Evolutionary conservation across 2,797 vertebrate species (phyloP).

Genomic region (Fundulus diaphanus): DNA sequence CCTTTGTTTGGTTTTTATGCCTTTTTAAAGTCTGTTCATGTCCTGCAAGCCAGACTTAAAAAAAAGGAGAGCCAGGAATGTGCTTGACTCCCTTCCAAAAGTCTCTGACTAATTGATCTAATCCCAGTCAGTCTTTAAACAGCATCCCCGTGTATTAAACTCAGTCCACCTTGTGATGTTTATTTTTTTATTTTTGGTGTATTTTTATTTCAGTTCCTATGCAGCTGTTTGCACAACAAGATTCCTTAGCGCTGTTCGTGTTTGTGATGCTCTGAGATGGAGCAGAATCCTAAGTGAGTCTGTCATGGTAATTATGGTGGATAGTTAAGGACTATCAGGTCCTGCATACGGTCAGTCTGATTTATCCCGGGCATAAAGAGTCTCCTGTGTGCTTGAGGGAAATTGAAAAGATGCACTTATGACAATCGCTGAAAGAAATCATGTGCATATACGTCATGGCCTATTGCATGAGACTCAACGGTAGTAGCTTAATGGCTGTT

Average conservation of each 20-base stretch:
- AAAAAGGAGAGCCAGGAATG: constrained; percentile 43
- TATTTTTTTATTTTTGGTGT: constrained; percentile 64
- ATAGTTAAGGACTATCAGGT: constrained; percentile 75
- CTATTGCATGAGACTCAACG: constrained; percentile 54
- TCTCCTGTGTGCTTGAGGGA: constrained; percentile 68
- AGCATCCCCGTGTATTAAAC: constrained; percentile 53
- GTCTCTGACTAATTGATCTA: constrained; percentile 67
- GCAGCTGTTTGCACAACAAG: constrained; percentile 61
- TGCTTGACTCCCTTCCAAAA: constrained; percentile 54
- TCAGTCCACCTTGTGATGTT: constrained; percentile 54
- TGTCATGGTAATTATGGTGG: constrained; percentile 78
- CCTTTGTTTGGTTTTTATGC: constrained; percentile 47
- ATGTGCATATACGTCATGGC: constrained; percentile 65
- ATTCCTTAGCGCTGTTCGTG: constrained; percentile 64
- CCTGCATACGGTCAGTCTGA: constrained; percentile 62
- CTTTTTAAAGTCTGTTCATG: constrained; percentile 34
- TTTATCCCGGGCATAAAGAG: constrained; percentile 69
- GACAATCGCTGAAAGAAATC: constrained; percentile 70
- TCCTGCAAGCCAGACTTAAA: constrained; percentile 38
- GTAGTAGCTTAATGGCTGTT: constrained; percentile 45
- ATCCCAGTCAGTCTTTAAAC: constrained; percentile 63
- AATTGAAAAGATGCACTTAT: constrained; percentile 78
- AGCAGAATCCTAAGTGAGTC: constrained; percentile 77
- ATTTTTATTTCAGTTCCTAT: constrained; percentile 26
- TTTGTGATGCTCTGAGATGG: constrained; percentile 68